A percentile compares a stretch with the other conserved stretches of the same genome.
These are phyloP conservation scores for Zelleria hepariella DNA, from an alignment of 2,888 invertebrate genomes.

Conservation along the genomic window DNA sequence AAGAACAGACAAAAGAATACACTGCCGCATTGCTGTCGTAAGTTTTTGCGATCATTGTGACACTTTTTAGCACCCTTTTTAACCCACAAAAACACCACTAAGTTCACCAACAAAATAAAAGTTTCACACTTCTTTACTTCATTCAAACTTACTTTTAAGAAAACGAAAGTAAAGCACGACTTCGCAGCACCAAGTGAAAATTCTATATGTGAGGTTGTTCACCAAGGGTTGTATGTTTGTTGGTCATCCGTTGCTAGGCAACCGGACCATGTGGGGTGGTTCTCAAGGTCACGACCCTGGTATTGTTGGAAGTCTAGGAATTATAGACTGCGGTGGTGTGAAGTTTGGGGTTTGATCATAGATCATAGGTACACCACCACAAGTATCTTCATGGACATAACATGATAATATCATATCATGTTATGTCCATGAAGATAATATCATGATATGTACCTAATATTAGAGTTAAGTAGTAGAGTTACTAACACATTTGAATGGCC, in stretches of 20 bases:
- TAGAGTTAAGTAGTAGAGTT: too few relatives aligned
- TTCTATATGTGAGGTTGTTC: background rate
- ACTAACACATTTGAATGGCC: too few relatives aligned
- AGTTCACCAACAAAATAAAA: too few relatives aligned
- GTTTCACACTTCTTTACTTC: too few relatives aligned
- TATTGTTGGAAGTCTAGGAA: too few relatives aligned
- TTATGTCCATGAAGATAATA: too few relatives aligned
- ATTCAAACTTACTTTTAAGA: background rate
- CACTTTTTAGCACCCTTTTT: background rate
- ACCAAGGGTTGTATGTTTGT: background rate
- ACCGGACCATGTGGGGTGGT: background rate
- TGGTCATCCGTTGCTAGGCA: background rate
- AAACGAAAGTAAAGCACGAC: background rate
- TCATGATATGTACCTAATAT: too few relatives aligned
- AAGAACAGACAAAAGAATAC: background rate
- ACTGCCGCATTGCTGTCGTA: background rate
- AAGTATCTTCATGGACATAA: too few relatives aligned
- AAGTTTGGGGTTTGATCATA: too few relatives aligned
- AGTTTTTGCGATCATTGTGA: background rate
- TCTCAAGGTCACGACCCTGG: background rate
- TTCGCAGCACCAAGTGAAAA: background rate
- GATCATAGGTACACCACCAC: too few relatives aligned
- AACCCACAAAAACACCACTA: background rate
- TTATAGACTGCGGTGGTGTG: too few relatives aligned
- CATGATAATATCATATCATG: too few relatives aligned